Evolutionary conservation across 2,797 vertebrate species (phyloP), one percentile per base, ranked within the genome.

Genomic region (Melanotaenia nigrans): DNA sequence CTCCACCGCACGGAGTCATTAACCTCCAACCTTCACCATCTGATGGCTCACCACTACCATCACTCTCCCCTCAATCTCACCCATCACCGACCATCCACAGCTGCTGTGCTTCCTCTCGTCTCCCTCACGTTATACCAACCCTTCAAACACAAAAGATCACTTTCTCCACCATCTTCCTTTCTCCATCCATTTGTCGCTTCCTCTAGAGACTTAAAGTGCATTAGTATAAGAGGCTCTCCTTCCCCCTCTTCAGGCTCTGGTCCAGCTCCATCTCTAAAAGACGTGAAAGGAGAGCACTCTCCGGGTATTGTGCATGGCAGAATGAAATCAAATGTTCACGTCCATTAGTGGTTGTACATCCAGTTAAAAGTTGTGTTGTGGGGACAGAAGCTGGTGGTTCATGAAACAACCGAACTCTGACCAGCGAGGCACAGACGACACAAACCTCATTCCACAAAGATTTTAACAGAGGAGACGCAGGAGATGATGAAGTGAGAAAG

Each of bases 1-100:
- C 73, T 75, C 68, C 66, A 28, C 42, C 60, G 2, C 68, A 1
- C 64, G 40, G 54, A 80, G 84, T 86, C 84, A 85, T 91, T 92
- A 90, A 89, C 87, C 87, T 87, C 67, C 78, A 78, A 78, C 86
- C 82, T 69, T 38, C 66, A 54, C 61, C 49, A 54, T 88, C 85
- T 78, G 71, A 89, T 58, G 63, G 35, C 54, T 53, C 56, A 24
- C 38, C 63, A 0, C 35, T 53, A 1, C 22, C 63, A 24, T 47
- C 28, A 68, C 68, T 61, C 65, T 33, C 45, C 7, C 56, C 6
- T 1, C 3, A 24, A 30, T 35, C 57, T 25, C 61, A n/a, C 61
- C 67, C 67, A 33, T 53, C 60, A 12, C 32, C 4, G 4, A 20
- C n/a, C 47, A 16, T 25, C 38, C 30, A 9, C 22, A 5, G 53